Conservation (phyloP, 2,113 vertebrate genomes). For the Hystrix brachyura region DNA sequence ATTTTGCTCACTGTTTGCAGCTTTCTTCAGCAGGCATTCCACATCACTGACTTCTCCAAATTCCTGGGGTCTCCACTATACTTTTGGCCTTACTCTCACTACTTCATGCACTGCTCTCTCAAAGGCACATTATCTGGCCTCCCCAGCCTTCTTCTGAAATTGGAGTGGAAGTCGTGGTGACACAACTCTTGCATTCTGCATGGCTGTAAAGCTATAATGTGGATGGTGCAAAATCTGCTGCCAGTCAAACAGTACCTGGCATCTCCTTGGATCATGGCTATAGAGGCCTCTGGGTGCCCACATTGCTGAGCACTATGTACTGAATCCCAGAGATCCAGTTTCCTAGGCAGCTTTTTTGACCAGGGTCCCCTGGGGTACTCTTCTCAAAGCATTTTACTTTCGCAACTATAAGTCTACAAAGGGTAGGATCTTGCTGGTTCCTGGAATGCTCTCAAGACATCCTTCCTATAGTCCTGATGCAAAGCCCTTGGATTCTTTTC, state of each 20-base stretch:
- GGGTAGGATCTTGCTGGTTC: background rate
- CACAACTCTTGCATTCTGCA: background rate
- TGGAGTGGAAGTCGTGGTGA: background rate
- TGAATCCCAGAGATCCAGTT: background rate
- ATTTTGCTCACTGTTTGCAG: background rate
- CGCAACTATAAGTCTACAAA: background rate
- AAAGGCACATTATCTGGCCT: background rate
- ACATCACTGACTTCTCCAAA: background rate
- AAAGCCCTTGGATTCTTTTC: background rate
- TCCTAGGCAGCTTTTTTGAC: background rate
- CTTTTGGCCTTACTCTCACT: background rate
- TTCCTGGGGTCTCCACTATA: background rate
- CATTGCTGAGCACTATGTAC: background rate
- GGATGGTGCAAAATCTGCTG: background rate
- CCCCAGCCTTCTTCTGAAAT: background rate
- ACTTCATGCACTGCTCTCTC: background rate
- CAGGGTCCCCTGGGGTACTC: background rate
- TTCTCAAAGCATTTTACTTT: background rate
- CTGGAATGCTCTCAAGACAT: background rate
- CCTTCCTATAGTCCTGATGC: background rate
- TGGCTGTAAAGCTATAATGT: background rate
- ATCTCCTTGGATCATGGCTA: background rate
- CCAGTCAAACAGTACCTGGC: background rate
- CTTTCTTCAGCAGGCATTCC: background rate
- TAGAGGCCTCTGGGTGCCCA: background rate